Percentiles rank a stretch among this genome's conserved stretches.
These are phyloP conservation scores for Diadophis punctatus DNA, from an alignment of 2,113 vertebrate genomes.

Conservation along the genomic window DNA sequence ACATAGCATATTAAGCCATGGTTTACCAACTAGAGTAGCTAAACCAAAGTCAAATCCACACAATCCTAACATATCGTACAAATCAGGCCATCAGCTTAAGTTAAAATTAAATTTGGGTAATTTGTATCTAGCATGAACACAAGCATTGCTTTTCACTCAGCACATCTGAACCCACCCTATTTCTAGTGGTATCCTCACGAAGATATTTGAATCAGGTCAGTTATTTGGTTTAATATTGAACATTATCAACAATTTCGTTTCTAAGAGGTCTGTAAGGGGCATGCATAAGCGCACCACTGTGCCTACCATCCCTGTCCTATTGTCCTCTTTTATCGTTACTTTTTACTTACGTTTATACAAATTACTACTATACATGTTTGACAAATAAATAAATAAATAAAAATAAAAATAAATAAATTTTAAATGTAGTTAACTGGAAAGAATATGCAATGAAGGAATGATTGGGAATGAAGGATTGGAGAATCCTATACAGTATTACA, in stretches of 20 bases:
- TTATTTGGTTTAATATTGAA: background rate
- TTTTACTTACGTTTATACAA: too few species aligned
- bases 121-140: background rate
- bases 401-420: too few species aligned
- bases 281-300: too few species aligned
- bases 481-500: background rate
- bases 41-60: background rate
- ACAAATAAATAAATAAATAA: too few species aligned
- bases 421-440: background rate
- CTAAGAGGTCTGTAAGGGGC: too few species aligned
- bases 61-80: background rate
- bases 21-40: background rate
- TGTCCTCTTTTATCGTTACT: too few species aligned
- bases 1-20: background rate
- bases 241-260: background rate
- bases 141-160: background rate
- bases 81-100: background rate
- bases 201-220: background rate
- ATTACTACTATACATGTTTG: too few species aligned
- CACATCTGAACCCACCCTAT: background rate
- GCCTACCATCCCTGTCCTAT: too few species aligned
- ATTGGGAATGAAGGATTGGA: background rate
- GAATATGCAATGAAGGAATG: background rate
- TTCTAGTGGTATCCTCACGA: background rate
- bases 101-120: background rate